These are phyloP conservation scores for Meliscaeva auricollis DNA, from an alignment of 2,888 invertebrate genomes.

Conservation along the genomic window DNA sequence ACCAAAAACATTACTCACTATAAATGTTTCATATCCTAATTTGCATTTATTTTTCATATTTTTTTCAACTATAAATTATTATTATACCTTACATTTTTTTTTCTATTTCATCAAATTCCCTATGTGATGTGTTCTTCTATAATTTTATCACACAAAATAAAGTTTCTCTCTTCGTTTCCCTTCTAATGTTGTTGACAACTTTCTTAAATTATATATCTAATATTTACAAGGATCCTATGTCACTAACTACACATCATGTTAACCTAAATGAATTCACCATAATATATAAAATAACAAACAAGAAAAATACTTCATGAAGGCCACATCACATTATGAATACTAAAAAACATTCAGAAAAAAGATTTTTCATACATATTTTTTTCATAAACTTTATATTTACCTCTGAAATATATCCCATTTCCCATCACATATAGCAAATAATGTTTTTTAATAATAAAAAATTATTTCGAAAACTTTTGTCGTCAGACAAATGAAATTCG, in stretches of 20 bases:
- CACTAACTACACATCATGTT: slow-evolving; percentile 5
- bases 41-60: neutral
- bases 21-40: neutral
- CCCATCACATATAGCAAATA: neutral
- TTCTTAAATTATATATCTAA: slow-evolving; percentile 20
- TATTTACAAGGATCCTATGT: slow-evolving; percentile 15
- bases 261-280: slow-evolving; percentile 20
- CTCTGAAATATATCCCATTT: neutral
- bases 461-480: slow-evolving; percentile 31
- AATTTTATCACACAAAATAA: too few species aligned
- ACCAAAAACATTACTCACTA: neutral
- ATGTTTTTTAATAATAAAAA: slow-evolving; percentile 44
- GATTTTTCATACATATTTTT: neutral
- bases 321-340: slow-evolving; percentile 40
- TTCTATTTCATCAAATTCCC: neutral
- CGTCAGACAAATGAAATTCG: slow-evolving; percentile 40
- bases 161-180: too few species aligned
- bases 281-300: neutral
- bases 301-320: slow-evolving; percentile 24
- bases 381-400: neutral
- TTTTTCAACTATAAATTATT: neutral
- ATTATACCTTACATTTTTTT: neutral
- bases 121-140: too few species aligned
- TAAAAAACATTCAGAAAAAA: slow-evolving; percentile 29
- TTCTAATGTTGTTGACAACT: slow-evolving; percentile 11